Conservation (phyloP, 2,797 vertebrate genomes). For the Champsocephalus gunnari region DNA sequence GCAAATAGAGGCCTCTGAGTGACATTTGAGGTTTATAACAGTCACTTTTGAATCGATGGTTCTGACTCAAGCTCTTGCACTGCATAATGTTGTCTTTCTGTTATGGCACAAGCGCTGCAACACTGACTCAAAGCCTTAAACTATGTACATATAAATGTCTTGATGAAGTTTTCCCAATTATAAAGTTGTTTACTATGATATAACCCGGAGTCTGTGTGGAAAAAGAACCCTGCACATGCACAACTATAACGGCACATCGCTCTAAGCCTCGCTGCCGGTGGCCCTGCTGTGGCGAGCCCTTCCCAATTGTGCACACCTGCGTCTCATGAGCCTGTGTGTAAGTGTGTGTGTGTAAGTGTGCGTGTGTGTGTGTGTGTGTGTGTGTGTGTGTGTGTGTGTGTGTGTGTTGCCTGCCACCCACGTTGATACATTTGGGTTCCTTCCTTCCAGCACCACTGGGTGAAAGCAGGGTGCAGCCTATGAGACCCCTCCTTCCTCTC, state of each 20-base stretch:
- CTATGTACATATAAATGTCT: background rate
- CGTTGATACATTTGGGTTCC: constrained; percentile 73
- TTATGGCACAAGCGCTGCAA: background rate
- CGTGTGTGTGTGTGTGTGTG: constrained; percentile 28
- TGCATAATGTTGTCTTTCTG: constrained; percentile 5
- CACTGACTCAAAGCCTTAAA: background rate
- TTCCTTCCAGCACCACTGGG: constrained; percentile 74
- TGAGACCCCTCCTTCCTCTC: constrained; percentile 56
- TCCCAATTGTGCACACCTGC: constrained; percentile 67
- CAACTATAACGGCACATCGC: constrained; percentile 35
- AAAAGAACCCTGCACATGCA: constrained; percentile 8
- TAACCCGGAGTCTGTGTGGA: background rate
- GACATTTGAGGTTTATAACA: constrained; percentile 24
- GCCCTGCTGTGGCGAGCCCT: constrained; percentile 56
- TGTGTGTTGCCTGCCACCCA: constrained; percentile 51
- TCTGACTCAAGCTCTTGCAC: background rate
- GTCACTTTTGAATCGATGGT: constrained; percentile 15
- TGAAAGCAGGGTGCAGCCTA: constrained; percentile 76
- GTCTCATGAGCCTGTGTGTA: constrained; percentile 26
- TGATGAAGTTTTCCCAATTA: background rate
- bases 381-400: constrained; percentile 28
- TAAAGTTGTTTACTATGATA: constrained; percentile 15
- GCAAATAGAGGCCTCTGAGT: constrained; percentile 9
- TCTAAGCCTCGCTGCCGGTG: constrained; percentile 58
- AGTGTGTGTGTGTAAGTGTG: constrained; percentile 25